Evolutionary conservation across 2,113 vertebrate species (phyloP), one percentile per base, ranked within the genome.

Genomic region (Tautogolabrus adspersus): DNA sequence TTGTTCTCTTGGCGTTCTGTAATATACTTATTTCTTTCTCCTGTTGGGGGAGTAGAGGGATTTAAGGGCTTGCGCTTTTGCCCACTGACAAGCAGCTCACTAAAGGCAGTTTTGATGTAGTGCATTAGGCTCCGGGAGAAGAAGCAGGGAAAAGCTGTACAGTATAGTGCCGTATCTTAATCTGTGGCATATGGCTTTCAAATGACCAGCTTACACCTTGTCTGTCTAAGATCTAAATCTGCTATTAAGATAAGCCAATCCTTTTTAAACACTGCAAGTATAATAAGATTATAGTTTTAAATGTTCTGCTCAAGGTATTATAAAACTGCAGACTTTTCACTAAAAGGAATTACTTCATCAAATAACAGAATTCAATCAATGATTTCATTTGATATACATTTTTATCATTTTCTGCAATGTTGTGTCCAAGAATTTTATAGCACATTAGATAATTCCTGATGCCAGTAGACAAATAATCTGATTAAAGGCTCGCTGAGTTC

Each of bases 241-340:
- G 72, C 79, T 88, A 90, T 91, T 86, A 87, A 90, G 92, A 90
- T 87, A 89, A 91, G 73, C 70, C 89, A 87, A 92, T 91, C 91
- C 89, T 74, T 89, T 92, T 89, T 89, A 93, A 93, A 90, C 81
- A 93, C 91, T 86, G 77, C 83, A 77, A 79, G 70, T 82, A 81
- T 91, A 94, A 94, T 93, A 88, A 78, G 89, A 94, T 94, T 93
- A 94, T n/a, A 40, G 83, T 73, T 90, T 90, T 92, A 90, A 89
- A 80, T 18, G 10, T 34, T 19, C 64, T 79, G 34, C 52, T 16
- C 21, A 10, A 37, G 73, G 65, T 59, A 71, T 76, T 78, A 63
- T 75, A 44, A 87, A 77, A 22, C 3, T 56, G 62, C 38, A 81
- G 61, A 71, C 42, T 57, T 85, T 88, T 81, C 37, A 56, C 2